Percentiles rank a stretch among this genome's conserved stretches.
phyloP scores from a whole-genome alignment of 2,797 vertebrate genomes.

The Poecilia velifera region DNA sequence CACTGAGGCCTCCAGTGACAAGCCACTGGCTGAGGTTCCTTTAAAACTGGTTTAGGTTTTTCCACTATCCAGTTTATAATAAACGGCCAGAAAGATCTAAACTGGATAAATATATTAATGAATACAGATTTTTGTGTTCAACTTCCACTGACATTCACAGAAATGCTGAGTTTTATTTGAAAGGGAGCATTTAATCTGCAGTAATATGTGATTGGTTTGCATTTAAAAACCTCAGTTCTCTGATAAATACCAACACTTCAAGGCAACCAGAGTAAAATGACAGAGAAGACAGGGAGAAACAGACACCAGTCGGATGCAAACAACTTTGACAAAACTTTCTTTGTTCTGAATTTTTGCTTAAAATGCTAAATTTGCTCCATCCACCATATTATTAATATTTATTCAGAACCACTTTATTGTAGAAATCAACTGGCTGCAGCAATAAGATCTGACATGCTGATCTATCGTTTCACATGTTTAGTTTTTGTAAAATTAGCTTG shows the following conservation, averaged over 20 bases:
- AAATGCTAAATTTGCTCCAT: not conserved
- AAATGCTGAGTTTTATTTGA: not conserved
- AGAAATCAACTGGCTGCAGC: not conserved
- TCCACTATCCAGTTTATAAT: not conserved
- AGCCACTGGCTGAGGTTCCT: conserved; percentile 6
- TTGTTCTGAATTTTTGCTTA: not conserved
- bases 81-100: not conserved
- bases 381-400: not conserved
- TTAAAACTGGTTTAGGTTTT: not conserved
- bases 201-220: not conserved
- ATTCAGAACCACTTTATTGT: not conserved
- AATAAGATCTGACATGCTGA: not conserved
- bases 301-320: not conserved
- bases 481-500: not conserved
- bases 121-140: not conserved
- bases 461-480: not conserved
- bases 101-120: not conserved
- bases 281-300: not conserved
- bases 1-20: not conserved
- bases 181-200: not conserved
- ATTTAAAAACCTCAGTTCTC: not conserved
- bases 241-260: too few species aligned
- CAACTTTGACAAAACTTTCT: not conserved
- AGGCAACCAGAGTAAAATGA: not conserved
- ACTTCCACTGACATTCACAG: not conserved